These are phyloP conservation scores for Conopomorpha cramerella DNA, from an alignment of 1,140 invertebrate species.

Conservation along the genomic window DNA sequence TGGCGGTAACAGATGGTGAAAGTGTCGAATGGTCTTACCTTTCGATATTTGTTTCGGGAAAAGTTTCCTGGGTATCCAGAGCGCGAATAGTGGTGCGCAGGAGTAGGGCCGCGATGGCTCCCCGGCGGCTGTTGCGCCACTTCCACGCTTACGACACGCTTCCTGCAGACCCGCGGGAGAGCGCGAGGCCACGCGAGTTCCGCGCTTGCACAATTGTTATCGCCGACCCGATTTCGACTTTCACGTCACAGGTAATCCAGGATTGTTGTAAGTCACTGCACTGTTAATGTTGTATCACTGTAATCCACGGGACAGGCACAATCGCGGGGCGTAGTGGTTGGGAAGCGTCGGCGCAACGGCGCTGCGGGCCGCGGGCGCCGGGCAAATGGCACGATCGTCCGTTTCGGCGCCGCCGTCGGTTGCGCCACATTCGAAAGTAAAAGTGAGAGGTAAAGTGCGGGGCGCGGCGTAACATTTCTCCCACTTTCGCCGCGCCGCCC, in stretches of 20 bases:
- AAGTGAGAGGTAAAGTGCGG: conserved; percentile 44
- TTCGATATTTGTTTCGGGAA: too few species aligned
- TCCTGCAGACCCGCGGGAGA: conserved; percentile 34
- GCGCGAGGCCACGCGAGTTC: conserved; percentile 42
- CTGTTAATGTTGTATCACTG: conserved; percentile 38
- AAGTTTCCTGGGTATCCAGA: conserved; percentile 16
- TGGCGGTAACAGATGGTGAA: too few species aligned
- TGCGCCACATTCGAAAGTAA: conserved; percentile 58
- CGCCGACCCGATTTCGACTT: conserved; percentile 44
- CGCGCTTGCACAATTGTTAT: conserved; percentile 47
- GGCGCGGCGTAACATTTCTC: conserved; percentile 51
- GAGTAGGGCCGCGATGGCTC: conserved; percentile 29
- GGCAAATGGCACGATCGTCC: conserved; percentile 38
- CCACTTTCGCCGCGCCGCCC: conserved; percentile 61
- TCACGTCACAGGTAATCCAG: conserved; percentile 41
- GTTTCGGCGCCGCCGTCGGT: conserved; percentile 35
- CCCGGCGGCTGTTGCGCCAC: conserved; percentile 44
- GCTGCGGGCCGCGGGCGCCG: conserved; percentile 53
- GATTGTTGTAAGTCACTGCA: conserved; percentile 19
- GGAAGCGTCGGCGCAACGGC: conserved; percentile 42
- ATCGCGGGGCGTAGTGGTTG: conserved; percentile 15
- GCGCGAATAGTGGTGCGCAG: conserved; percentile 31
- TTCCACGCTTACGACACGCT: conserved; percentile 49
- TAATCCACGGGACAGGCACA: conserved; percentile 42
- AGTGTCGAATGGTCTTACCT: too few species aligned